Evolutionary conservation across 2,113 vertebrate genomes (phyloP).

Genomic region (Phaethornis superciliosus): DNA sequence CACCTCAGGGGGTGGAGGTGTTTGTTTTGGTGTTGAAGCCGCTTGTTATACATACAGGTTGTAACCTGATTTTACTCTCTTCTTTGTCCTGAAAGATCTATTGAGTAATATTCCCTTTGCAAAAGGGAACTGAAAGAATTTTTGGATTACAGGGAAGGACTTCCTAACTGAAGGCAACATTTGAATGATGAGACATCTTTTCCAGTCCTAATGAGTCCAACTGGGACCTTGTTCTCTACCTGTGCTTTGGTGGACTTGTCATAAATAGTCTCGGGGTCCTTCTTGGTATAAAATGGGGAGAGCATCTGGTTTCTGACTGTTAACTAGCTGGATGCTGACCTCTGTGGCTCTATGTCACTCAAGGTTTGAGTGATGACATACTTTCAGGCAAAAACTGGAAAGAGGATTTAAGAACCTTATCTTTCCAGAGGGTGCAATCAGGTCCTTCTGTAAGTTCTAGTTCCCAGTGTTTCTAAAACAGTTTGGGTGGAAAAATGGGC

Average conservation of each 20-base stretch:
- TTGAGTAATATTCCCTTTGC: background rate
- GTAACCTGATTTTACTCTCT: background rate
- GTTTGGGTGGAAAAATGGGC: background rate
- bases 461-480: background rate
- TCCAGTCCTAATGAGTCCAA: background rate
- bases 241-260: background rate
- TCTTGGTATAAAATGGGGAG: background rate
- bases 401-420: background rate
- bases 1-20: background rate
- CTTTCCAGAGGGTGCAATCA: background rate
- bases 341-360: background rate
- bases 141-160: background rate
- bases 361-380: background rate
- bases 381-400: background rate
- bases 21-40: background rate
- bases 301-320: background rate
- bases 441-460: background rate
- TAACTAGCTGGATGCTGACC: background rate
- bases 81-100: background rate
- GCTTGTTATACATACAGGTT: background rate
- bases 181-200: background rate
- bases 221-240: background rate
- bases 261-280: background rate
- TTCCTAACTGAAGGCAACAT: background rate
- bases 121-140: background rate